A percentile compares a stretch with the other conserved stretches of the same genome.
Conservation (phyloP, 2,797 vertebrate genomes). For the Tapera naevia region DNA sequence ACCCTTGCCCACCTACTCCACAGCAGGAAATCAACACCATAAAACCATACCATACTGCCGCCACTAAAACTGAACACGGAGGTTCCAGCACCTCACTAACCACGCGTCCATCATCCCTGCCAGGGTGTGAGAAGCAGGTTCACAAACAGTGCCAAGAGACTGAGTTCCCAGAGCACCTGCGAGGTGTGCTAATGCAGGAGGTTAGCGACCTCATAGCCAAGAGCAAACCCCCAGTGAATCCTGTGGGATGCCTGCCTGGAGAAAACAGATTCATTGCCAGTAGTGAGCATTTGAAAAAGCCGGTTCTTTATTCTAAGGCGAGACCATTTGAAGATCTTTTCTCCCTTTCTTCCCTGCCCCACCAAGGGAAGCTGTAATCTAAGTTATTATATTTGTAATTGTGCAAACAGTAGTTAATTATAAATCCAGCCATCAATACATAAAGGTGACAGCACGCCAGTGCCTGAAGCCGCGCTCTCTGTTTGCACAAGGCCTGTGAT, state of each 20-base stretch:
- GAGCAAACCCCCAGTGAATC: neutral
- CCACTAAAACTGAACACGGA: accelerated
- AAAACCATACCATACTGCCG: accelerated
- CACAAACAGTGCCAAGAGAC: neutral
- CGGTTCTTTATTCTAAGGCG: neutral
- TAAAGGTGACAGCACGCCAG: neutral
- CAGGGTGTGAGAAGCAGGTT: neutral
- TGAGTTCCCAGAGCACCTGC: neutral
- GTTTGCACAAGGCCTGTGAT: neutral
- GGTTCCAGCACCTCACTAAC: neutral
- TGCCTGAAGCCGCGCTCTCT: neutral
- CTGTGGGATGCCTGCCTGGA: neutral
- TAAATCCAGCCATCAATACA: neutral
- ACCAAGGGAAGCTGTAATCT: neutral
- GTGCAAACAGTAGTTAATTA: neutral
- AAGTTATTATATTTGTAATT: neutral
- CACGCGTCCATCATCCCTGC: accelerated
- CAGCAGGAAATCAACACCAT: accelerated
- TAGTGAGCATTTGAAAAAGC: neutral
- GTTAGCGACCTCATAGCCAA: accelerated
- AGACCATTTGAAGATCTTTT: neutral
- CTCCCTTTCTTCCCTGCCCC: neutral
- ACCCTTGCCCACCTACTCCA: accelerated
- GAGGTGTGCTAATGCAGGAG: neutral
- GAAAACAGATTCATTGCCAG: neutral